Percentiles rank a stretch among this genome's conserved stretches.
Conservation (phyloP, 92 coral and sea anemone species). For the Actinernus sp. region DNA sequence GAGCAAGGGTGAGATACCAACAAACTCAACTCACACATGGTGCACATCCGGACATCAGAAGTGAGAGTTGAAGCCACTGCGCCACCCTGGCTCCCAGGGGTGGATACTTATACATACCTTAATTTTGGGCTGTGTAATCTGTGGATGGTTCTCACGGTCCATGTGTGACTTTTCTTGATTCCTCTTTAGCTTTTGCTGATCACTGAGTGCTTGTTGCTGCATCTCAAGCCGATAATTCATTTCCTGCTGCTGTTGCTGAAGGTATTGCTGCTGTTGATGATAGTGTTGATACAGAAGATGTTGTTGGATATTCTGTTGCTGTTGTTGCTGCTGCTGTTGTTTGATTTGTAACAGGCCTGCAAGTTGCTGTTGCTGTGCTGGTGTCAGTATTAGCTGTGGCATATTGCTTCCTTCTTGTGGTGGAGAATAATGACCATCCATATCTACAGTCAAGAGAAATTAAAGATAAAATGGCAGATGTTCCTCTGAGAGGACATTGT, state of each 20-base stretch:
- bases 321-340: constrained; percentile 75
- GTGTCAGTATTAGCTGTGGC: constrained; percentile 61
- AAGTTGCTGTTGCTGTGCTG: constrained; percentile 80
- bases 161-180: constrained; percentile 39
- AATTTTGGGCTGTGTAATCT: constrained; percentile 60
- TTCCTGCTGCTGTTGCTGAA: constrained; percentile 68
- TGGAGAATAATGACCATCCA: constrained; percentile 77
- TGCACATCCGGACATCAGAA: no score
- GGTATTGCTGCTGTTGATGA: constrained; percentile 52
- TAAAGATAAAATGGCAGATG: neutral
- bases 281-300: constrained; percentile 39
- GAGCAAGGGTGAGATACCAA: no score
- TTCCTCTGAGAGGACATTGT: neutral
- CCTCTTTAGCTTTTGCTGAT: constrained; percentile 46
- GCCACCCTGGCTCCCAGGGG: no score
- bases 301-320: constrained; percentile 44
- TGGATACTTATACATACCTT: constrained; percentile 26
- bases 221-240: constrained; percentile 60
- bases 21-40: no score
- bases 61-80: no score
- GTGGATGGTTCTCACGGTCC: constrained; percentile 56
- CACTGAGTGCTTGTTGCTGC: constrained; percentile 52
- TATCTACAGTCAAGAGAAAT: constrained; percentile 33
- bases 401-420: constrained; percentile 63
- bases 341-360: constrained; percentile 73